Evolutionary conservation across 2,888 invertebrate species (phyloP), one percentile per base, ranked within the genome.

Genomic region (Acronicta aceris): DNA sequence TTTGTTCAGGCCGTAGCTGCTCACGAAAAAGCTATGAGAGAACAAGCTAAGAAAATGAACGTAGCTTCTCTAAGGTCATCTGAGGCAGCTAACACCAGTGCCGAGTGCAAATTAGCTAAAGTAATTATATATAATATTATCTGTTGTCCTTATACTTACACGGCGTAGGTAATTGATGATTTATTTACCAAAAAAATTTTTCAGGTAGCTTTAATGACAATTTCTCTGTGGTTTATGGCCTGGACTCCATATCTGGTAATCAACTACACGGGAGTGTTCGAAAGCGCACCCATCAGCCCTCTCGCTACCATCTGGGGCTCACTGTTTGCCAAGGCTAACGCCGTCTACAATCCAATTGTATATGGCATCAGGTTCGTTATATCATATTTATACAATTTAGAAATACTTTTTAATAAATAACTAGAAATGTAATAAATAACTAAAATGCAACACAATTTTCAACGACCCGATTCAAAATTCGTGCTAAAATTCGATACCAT

Each of bases 11-110:
- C 98, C 73, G 98, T 98, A 62, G 95, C 97, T 60, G 97, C 97
- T 78, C 98, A 98, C 93, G 98, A 98, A 89, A 97, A 96, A 83
- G 95, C 95, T 45, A 98, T 98, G 97, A 95, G 97, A 79, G 98
- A 98, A 88, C 98, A 98, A 91, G 98, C 98, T 55, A 98, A 98
- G 91, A 98, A 98, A 92, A 98, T 98, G 98, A 98, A 98, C 89
- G 98, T 98, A 6, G 97, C 98, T 66, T 98, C 98, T 40, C 95
- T 98, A 57, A 95, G 98, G 85, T 97, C 97, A 38, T 96, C 97
- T 30, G 97, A 98, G 84, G 96, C 96, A 73, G 95, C 96, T 13
- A 96, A 96, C 79, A 97, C 97, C 50, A 98, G 97, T 82, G 97
- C 98, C 9, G 98, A 98, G 91, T 97, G 97, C 89, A 98, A 98